Evolutionary conservation across 1,140 invertebrate species (phyloP), one percentile per base, ranked within the genome.

Genomic region (Tetraneura akinire): DNA sequence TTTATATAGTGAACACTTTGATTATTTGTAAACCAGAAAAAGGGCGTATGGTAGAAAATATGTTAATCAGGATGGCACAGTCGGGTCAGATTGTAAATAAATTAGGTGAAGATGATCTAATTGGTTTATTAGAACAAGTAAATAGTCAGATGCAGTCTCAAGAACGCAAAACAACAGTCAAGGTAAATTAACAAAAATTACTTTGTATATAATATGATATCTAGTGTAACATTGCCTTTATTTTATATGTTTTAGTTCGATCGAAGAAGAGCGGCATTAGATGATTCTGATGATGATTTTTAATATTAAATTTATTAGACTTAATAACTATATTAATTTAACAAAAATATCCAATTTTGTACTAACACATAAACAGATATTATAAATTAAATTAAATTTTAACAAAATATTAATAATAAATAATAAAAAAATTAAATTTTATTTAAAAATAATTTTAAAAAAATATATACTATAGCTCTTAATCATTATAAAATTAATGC

Each of bases 11-110:
- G 83, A 98, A 97, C 84, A 98, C 94, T 81, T 89, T 98, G 57
- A 92, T 93, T 84, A 86, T 97, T 80, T 95, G 95, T 81, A 98
- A 97, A 87, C 96, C 97, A 55, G 96, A 98, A 83, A 98, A 97
- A 86, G 96, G 93, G 13, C 90, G 91, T 86, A 94, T 96, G 92
- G 91, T 98, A 23, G 96, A 98, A 89, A 91, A 92, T 82, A 95
- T 98, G 91, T 90, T 98, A 76, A 88, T 97, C 57, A 90, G 91
- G 82, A 98, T 98, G 96, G 96, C 95, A 42, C 91, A 94, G 85
- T 90, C 90, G 83, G 95, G 95, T 32, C 94, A 95, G 86, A 87
- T 97, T 74, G 85, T 88, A 62, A 90, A 90, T 29, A 94, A 92
- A 88, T 89, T 97, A 81, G 91, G 91, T 71, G 96, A 98, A 87